Percentiles rank a stretch among this genome's conserved stretches.
phyloP scores from a whole-genome alignment of 2,888 invertebrate genomes.

The Alviniconcha strummeri region DNA sequence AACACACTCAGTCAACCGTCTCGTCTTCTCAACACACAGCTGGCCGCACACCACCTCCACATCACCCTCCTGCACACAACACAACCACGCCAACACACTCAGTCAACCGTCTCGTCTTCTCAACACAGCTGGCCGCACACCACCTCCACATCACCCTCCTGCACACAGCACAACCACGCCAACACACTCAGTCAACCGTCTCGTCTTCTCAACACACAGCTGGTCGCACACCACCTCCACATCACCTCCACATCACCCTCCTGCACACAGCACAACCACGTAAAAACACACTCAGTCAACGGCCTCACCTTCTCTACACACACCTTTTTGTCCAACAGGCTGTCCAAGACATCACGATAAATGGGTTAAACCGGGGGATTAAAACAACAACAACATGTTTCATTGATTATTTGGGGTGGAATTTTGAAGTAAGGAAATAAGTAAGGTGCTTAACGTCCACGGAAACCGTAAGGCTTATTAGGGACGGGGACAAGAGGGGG shows the following conservation, averaged over 20 bases:
- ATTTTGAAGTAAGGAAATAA: no score
- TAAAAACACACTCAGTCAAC: not conserved
- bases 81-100: not conserved
- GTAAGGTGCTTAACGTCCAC: no score
- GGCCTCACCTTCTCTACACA: not conserved
- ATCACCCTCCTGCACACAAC: not conserved
- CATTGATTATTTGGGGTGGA: no score
- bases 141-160: slow-evolving; percentile 4
- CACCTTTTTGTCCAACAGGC: not conserved
- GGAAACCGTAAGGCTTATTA: no score
- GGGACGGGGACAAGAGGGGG: no score
- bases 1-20: not conserved
- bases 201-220: slow-evolving; percentile 39
- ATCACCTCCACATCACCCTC: slow-evolving; percentile 39
- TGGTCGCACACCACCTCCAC: slow-evolving; percentile 47
- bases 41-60: not conserved
- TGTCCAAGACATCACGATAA: no score
- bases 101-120: not conserved
- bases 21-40: not conserved
- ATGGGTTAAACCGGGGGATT: no score
- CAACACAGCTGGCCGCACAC: not conserved
- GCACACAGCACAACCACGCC: not conserved
- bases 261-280: slow-evolving; percentile 35
- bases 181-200: no score
- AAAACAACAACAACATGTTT: no score